phyloP scores from a whole-genome alignment of 2,113 vertebrate genomes.

The Proteles cristata region DNA sequence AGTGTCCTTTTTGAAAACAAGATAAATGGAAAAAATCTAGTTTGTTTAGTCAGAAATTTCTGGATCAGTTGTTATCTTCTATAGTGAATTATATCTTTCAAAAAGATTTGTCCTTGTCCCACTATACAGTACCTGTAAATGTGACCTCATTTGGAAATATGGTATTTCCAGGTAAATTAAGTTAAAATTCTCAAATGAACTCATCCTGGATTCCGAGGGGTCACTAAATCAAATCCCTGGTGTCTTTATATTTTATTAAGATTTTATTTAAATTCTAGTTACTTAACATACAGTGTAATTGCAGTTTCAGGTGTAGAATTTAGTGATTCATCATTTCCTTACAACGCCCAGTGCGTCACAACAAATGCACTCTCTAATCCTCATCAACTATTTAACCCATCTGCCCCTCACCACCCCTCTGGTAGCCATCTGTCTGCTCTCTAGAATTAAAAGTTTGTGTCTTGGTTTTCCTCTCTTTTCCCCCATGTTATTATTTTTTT shows the following conservation, averaged over 20 bases:
- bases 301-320: background rate
- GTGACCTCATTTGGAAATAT: background rate
- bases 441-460: background rate
- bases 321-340: background rate
- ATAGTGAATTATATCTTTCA: background rate
- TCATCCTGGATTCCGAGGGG: background rate
- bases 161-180: no score
- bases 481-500: background rate
- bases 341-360: background rate
- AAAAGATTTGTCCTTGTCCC: background rate
- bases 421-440: background rate
- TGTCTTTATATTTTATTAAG: background rate
- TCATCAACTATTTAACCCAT: background rate
- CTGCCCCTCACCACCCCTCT: background rate
- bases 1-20: background rate
- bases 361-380: background rate
- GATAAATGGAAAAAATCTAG: background rate
- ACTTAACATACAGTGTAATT: background rate
- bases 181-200: background rate
- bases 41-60: background rate
- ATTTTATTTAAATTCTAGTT: background rate
- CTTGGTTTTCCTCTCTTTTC: background rate
- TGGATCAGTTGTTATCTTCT: background rate
- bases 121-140: background rate
- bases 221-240: background rate